A percentile compares a stretch with the other conserved stretches of the same genome.
Conservation (phyloP, 2,113 vertebrate genomes). For the Jacana jacana region DNA sequence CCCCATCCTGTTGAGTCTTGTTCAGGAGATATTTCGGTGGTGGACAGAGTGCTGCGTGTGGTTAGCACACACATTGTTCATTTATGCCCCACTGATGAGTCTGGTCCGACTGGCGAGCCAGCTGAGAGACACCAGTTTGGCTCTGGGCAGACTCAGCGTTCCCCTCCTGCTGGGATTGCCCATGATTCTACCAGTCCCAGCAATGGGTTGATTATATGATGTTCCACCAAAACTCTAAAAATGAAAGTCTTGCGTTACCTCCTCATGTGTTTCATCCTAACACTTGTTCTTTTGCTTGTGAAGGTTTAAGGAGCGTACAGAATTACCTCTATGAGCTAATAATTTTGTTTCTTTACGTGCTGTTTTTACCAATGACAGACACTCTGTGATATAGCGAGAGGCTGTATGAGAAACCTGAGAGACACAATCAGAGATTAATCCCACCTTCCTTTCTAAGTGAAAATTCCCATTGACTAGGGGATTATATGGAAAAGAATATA, state of each 20-base stretch:
- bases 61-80: neutral
- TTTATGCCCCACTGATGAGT: neutral
- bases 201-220: neutral
- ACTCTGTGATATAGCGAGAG: neutral
- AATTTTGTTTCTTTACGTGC: neutral
- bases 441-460: neutral
- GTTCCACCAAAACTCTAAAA: neutral
- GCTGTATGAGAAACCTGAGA: neutral
- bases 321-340: neutral
- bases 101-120: neutral
- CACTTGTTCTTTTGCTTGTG: neutral
- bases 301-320: neutral
- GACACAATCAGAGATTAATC: neutral
- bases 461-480: neutral
- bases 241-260: neutral
- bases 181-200: neutral
- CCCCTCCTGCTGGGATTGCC: neutral
- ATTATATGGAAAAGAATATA: neutral
- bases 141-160: neutral
- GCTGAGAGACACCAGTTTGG: neutral
- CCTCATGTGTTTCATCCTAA: neutral
- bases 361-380: neutral
- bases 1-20: neutral
- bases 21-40: neutral
- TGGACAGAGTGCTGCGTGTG: fast-evolving